Evolutionary conservation across 1,140 invertebrate genomes (phyloP), one percentile per base, ranked within the genome.

Genomic region (Procambarus clarkii): DNA sequence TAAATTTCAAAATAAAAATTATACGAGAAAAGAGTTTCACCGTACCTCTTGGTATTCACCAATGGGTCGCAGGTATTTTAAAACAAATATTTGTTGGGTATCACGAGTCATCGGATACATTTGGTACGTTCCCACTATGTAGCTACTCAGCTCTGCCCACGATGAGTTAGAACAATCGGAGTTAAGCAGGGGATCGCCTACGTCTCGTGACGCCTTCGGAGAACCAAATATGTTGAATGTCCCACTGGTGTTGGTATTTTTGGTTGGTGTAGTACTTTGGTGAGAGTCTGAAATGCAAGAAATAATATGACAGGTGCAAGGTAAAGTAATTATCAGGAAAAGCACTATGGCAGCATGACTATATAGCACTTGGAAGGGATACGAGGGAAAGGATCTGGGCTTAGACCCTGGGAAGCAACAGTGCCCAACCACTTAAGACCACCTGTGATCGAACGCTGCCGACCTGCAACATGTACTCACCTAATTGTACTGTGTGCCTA

Each of bases 1-100:
- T 34, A 34, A 34, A 34, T 34, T 34, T 34, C 0, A 34, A 34
- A 34, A 34, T 0, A 34, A 34, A 34, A 24, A 69, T 2, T 21
- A 8, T 13, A 8, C 15, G 15, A 58, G 45, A 77, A 3, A 87
- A 78, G 1, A 34, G 34, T 34, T 34, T 34, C 34, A 34, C 34
- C 1, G 94, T 93, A 97, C 96, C 95, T 99, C 98, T 95, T 99
- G 98, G 95, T 99, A 99, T 94, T 99, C 98, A 44, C 98, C 98
- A 96, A 99, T 97, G 0, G 98, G 97, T 13, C 97, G 98, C 1
- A 99, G 95, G 94, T 99, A 99, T 93, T 98, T 96, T 21, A 99
- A 94, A 93, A 99, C 98, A 9, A 99, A 96, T 94, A 99, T 97
- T 94, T 99, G 98, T 94, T 97, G 96, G 24, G 98, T 98, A 3